These are phyloP conservation scores for Drosophila pegasa DNA, from an alignment of 2,888 invertebrate genomes.

Conservation along the genomic window DNA sequence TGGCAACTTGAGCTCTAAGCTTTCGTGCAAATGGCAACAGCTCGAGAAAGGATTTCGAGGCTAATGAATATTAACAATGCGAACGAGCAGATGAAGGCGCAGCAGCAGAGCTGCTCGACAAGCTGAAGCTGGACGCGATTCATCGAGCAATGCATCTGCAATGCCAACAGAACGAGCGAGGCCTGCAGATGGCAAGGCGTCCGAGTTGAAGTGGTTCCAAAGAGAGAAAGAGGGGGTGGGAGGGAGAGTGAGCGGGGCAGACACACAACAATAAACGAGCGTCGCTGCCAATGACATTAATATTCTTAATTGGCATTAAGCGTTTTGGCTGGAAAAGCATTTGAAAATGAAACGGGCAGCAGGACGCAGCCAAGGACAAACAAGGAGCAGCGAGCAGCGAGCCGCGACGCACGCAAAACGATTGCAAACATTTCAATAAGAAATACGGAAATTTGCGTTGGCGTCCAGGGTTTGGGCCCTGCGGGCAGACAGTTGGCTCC, in stretches of 20 bases:
- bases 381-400: background rate
- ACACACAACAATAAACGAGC: conserved; percentile 47
- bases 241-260: background rate
- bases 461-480: conserved; percentile 3
- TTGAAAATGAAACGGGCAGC: conserved; percentile 43
- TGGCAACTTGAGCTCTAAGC: conserved; percentile 52
- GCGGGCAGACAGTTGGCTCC: background rate
- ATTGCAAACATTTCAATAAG: conserved; percentile 54
- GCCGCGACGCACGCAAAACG: conserved; percentile 21
- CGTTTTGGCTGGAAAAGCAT: conserved; percentile 41
- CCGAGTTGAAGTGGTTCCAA: background rate
- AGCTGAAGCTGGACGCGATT: background rate
- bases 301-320: conserved; percentile 77
- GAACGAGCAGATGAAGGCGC: conserved; percentile 9
- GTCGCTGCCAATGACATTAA: conserved; percentile 68
- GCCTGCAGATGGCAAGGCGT: background rate
- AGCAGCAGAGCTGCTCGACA: background rate
- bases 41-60: conserved; percentile 65
- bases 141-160: conserved; percentile 22
- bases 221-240: too few relatives aligned
- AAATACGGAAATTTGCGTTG: conserved; percentile 42
- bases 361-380: conserved; percentile 18
- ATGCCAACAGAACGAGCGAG: conserved; percentile 1
- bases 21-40: conserved; percentile 49
- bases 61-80: conserved; percentile 74